Evolutionary conservation across 1,140 invertebrate genomes (phyloP).

Genomic region (Lerema accius): DNA sequence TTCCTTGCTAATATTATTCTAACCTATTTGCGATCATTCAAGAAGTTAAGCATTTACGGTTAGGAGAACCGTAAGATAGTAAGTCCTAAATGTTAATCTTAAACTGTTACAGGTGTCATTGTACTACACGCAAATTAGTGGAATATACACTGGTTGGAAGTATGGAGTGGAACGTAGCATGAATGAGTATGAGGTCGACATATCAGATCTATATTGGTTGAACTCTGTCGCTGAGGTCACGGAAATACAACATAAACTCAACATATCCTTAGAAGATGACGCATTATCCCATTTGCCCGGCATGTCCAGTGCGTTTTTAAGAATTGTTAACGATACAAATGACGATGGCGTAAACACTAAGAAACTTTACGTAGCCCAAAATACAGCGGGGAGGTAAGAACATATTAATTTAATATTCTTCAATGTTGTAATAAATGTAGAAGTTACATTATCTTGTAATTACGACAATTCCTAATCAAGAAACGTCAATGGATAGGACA

Average conservation of each 20-base stretch:
- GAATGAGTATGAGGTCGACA: slow-evolving; percentile 84
- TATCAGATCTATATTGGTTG: slow-evolving; percentile 88
- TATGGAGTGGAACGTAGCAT: slow-evolving; percentile 86
- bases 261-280: slow-evolving; percentile 62
- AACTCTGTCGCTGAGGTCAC: slow-evolving; percentile 91
- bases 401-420: no score
- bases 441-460: no score
- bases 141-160: slow-evolving; percentile 87
- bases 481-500: no score
- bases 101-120: slow-evolving; percentile 86
- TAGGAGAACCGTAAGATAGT: no score
- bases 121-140: slow-evolving; percentile 88
- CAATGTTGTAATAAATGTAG: no score
- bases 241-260: slow-evolving; percentile 83
- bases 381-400: slow-evolving; percentile 79
- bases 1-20: no score
- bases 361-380: slow-evolving; percentile 80
- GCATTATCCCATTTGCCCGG: slow-evolving; percentile 61
- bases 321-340: slow-evolving; percentile 58
- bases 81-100: no score
- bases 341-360: slow-evolving; percentile 64
- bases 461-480: no score
- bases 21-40: no score
- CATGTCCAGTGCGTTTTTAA: slow-evolving; percentile 70
- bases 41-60: no score